Evolutionary conservation across 2,888 invertebrate species (phyloP).

Genomic region (Eucriotettix oculatus): DNA sequence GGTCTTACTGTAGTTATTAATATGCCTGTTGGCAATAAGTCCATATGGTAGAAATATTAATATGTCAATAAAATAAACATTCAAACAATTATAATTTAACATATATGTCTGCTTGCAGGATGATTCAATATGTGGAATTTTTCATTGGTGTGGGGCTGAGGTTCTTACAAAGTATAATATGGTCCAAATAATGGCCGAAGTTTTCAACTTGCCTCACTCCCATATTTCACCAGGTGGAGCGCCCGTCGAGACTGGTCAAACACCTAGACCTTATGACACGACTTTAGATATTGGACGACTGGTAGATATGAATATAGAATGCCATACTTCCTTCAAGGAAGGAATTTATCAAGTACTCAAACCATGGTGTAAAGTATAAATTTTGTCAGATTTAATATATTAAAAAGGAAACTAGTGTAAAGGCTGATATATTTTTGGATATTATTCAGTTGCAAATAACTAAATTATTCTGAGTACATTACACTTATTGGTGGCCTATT

Average conservation of each 20-base stretch:
- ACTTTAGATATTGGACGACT: constrained; percentile 22
- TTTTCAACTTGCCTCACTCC: constrained; percentile 22
- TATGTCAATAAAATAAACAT: too few relatives aligned
- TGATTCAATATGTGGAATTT: constrained; percentile 23
- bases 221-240: constrained; percentile 23
- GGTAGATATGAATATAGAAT: constrained; percentile 21
- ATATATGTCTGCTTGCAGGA: constrained; percentile 9
- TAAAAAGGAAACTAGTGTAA: neutral
- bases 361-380: constrained; percentile 11
- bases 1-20: too few relatives aligned
- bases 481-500: too few relatives aligned
- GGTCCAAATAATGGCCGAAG: constrained; percentile 27
- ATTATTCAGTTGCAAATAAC: neutral
- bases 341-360: constrained; percentile 19
- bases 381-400: constrained; percentile 3
- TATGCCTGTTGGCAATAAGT: too few relatives aligned
- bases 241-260: constrained; percentile 16
- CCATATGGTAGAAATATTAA: too few relatives aligned
- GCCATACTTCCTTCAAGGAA: constrained; percentile 23
- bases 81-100: too few relatives aligned
- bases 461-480: neutral
- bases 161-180: constrained; percentile 33
- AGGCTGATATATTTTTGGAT: neutral
- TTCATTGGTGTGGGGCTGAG: constrained; percentile 32
- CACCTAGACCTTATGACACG: constrained; percentile 26